phyloP scores from a whole-genome alignment of 2,888 invertebrate species.

The Drosophila ochracea region DNA sequence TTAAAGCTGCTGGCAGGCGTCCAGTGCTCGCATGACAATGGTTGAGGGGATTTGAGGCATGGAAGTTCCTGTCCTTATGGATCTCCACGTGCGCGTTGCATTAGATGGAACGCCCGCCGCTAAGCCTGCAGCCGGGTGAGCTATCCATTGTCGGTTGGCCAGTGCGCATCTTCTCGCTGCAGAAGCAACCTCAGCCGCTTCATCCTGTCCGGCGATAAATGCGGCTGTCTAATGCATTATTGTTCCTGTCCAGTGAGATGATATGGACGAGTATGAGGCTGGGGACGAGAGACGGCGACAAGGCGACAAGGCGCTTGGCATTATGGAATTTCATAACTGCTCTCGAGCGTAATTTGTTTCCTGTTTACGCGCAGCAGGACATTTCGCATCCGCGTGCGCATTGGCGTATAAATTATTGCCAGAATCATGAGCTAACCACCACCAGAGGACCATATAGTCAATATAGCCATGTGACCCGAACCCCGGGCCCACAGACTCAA shows the following conservation, averaged over 20 bases:
- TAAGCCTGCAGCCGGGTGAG: slow-evolving; percentile 42
- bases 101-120: slow-evolving; percentile 58
- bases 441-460: slow-evolving; percentile 28
- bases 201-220: slow-evolving; percentile 56
- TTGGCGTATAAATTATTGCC: slow-evolving; percentile 79
- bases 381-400: slow-evolving; percentile 73
- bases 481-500: slow-evolving; percentile 48
- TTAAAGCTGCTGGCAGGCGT: slow-evolving; percentile 63
- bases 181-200: slow-evolving; percentile 27
- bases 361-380: slow-evolving; percentile 82
- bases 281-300: slow-evolving; percentile 7
- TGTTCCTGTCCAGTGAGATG: slow-evolving; percentile 73
- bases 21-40: slow-evolving; percentile 70
- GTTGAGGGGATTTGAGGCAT: slow-evolving; percentile 57
- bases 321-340: slow-evolving; percentile 79
- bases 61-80: slow-evolving; percentile 37
- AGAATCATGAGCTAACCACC: slow-evolving; percentile 65
- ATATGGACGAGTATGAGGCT: slow-evolving; percentile 23
- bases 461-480: slow-evolving; percentile 54
- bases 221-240: slow-evolving; percentile 72
- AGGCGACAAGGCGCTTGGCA: slow-evolving; percentile 50
- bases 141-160: slow-evolving; percentile 50
- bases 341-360: slow-evolving; percentile 83
- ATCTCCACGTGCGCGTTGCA: slow-evolving; percentile 55
- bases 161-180: slow-evolving; percentile 34